Base-by-base conservation (phyloP, 2,888 invertebrate species). In the Xestia xanthographa region DNA sequence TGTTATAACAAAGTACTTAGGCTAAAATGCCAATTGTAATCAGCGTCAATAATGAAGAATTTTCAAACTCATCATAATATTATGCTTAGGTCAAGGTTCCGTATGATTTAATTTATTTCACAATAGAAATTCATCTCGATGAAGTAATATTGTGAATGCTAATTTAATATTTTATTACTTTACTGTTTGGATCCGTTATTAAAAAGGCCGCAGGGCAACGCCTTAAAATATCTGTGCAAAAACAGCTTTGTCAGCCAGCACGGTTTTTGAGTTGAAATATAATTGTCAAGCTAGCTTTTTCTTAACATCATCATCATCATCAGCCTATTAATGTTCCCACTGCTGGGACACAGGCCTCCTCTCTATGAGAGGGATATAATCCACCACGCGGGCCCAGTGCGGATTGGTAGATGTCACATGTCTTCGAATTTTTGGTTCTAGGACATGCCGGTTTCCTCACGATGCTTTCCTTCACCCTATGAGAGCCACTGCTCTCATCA, bases 21-120 rank as follows among this genome's bases (percentile, higher is more conserved):
- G 78, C 80, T 85, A 73, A 87, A 84, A 90, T 90, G 88, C 87
- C 90, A 89, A 77, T 86, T 65, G 88, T 83, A 88, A 89, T 88
- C 86, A 87, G 48, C 71, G 69, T 69, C 65, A 72, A 74, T 66
- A 73, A 68, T 78, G 67, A 76, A 71, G 29, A 72, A 72, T 70
- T 71, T 74, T 45, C 26, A 41, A 70, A 70, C 29, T 56, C 29
- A 41, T 22, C n/a, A 29, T 65, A 53, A 48, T 41, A 43, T n/a
- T 20, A 66, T 48, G 34, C 71, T 67, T 20, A 68, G 63, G 77
- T 76, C 76, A 76, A 73, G 85, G 83, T 48, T 26, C 1, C n/a
- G 6, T 29, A 38, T 80, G 38, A 73, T 72, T 72, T 69, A 72
- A 80, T 69, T 72, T 69, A 63, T 72, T 84, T 50, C 60, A 70